A percentile compares a stretch with the other conserved stretches of the same genome.
These are phyloP conservation scores for Tetrax tetrax DNA, from an alignment of 2,113 vertebrate species.

Conservation along the genomic window DNA sequence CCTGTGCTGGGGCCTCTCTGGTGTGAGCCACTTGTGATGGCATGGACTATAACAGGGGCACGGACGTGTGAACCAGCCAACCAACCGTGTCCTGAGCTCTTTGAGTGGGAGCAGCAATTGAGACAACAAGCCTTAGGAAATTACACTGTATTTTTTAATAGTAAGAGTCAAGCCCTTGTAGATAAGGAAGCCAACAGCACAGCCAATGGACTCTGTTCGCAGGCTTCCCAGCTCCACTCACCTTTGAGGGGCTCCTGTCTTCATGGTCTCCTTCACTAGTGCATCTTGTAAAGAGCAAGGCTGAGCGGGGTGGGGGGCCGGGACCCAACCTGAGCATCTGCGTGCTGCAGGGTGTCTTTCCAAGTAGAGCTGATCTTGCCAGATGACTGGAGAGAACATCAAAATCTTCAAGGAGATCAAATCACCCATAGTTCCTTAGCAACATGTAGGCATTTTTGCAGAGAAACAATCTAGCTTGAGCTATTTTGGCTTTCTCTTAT, in stretches of 20 bases:
- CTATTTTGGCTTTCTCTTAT: neutral
- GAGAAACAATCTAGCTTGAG: neutral
- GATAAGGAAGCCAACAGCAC: neutral
- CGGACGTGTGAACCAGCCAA: accelerated
- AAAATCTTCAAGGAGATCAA: neutral
- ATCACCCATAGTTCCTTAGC: neutral
- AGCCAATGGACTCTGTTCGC: neutral
- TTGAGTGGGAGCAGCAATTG: neutral
- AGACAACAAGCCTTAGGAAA: neutral
- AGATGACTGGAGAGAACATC: neutral
- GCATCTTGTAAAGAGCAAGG: neutral
- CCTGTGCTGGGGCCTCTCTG: neutral
- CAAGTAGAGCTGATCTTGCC: neutral
- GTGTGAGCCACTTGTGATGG: neutral
- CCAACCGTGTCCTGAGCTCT: neutral
- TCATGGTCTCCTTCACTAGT: accelerated
- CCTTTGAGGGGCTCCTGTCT: neutral
- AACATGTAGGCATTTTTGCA: neutral
- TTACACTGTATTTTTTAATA: neutral
- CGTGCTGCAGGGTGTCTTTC: neutral
- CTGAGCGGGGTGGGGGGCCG: no score
- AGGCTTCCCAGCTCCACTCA: no score
- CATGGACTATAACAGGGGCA: neutral
- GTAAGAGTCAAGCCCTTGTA: neutral
- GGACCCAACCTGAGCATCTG: neutral